Evolutionary conservation across 2,888 invertebrate species (phyloP).

Genomic region (Melinaea marsaeus): DNA sequence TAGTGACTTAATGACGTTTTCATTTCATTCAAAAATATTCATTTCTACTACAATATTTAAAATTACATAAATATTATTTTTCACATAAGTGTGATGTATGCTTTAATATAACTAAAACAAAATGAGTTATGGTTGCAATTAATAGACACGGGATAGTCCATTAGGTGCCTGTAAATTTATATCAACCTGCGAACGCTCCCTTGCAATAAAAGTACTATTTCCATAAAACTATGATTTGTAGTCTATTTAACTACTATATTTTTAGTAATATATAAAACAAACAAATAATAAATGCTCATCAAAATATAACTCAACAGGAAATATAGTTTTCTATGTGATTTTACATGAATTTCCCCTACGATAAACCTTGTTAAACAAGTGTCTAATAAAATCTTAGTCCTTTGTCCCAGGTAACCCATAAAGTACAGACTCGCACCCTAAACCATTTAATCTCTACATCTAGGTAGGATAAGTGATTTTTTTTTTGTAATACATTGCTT

Average conservation of each 20-base stretch:
- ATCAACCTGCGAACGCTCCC: background rate
- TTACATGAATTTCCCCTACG: constrained; percentile 20
- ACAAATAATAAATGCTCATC: background rate
- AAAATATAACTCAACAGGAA: background rate
- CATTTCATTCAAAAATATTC: too few species aligned
- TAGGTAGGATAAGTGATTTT: too few species aligned
- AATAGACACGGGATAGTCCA: background rate
- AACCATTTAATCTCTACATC: background rate
- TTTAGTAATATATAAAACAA: background rate
- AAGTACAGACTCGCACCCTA: constrained; percentile 39
- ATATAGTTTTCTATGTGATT: constrained; percentile 1
- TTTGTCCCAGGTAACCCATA: constrained; percentile 47
- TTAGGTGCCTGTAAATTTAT: background rate
- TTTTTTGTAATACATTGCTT: background rate
- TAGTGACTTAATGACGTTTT: too few species aligned
- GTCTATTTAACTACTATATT: background rate
- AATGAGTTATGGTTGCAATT: background rate
- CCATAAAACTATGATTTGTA: constrained; percentile 1
- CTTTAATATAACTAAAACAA: background rate
- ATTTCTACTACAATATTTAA: too few species aligned
- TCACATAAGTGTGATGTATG: background rate
- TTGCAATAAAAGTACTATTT: background rate
- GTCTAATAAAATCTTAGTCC: constrained; percentile 54
- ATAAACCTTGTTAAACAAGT: constrained; percentile 49
- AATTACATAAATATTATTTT: too few species aligned